phyloP scores from a whole-genome alignment of 2,797 vertebrate species.

The Hydrophis major region DNA sequence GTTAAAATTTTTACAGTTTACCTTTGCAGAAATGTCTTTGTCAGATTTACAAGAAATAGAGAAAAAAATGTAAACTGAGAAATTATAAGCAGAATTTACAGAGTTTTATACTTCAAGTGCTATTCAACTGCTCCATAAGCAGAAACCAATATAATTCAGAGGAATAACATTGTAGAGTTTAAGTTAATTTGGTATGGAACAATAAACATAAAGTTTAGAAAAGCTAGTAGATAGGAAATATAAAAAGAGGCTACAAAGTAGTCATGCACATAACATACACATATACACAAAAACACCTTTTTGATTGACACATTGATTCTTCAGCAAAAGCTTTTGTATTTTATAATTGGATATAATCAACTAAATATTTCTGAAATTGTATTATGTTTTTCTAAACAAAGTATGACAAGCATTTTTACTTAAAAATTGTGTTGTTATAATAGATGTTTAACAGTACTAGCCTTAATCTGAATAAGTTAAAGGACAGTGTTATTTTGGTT shows the following conservation, averaged over 20 bases:
- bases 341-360: conserved; percentile 70
- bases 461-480: conserved; percentile 63
- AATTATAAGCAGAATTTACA: conserved; percentile 53
- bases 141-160: conserved; percentile 58
- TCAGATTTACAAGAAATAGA: conserved; percentile 42
- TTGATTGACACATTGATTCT: conserved; percentile 55
- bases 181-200: conserved; percentile 55
- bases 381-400: conserved; percentile 64
- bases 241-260: conserved; percentile 63
- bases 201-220: conserved; percentile 56
- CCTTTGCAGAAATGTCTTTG: conserved; percentile 48
- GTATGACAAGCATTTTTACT: conserved; percentile 72
- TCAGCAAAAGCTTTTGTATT: conserved; percentile 66
- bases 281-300: conserved; percentile 63
- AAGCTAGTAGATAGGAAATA: conserved; percentile 56
- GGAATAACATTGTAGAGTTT: conserved; percentile 58
- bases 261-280: conserved; percentile 70
- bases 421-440: conserved; percentile 58
- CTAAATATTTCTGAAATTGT: conserved; percentile 64
- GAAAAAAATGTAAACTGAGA: conserved; percentile 29
- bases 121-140: conserved; percentile 62
- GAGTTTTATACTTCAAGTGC: conserved; percentile 61
- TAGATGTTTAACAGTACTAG: conserved; percentile 68
- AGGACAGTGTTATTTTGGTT: conserved; percentile 60
- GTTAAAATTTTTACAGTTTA: conserved; percentile 28